Base-by-base conservation (phyloP, 92 coral and sea anemone species). In the Porites lobata region DNA sequence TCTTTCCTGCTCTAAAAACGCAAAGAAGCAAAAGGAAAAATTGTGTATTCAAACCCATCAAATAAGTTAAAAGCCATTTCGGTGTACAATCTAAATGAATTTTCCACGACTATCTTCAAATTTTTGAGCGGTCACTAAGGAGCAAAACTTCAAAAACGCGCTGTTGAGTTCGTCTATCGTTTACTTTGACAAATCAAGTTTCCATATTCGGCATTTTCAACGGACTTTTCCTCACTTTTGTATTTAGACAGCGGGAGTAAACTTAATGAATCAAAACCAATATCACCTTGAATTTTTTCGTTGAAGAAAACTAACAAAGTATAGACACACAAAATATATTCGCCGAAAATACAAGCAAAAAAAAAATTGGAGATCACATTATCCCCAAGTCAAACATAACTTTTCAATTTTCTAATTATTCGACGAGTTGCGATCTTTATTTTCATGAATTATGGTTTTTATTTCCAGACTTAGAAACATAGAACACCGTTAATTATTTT, bases 341-440 rank as follows among this genome's bases (percentile, higher is more conserved):
- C 6, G 47, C 47, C 0, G 7, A 38, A 38, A 38, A 38, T 38
- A 38, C 0, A 38, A 38, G 47, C 4, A 32, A 32, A 38, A 38
- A 38, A 38, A 38, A 38, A 38, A 38, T 83, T 58, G 57, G 9
- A 56, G 18, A 69, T 13, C 57, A 4, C 8, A 52, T 81, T 68
- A 81, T 69, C 11, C 62, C 32, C 43, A 81, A 15, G 26, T 67
- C 19, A 79, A 77, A 50, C 65, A 22, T 19, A 8, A 69, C 76
- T 51, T 68, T 22, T 81, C 68, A 17, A 50, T 81, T 22, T 67
- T 54, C 8, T 75, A 22, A 56, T 56, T 32, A 3, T 51, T 53
- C 11, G 6, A 4, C 32, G 66, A 53, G 69, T 68, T 67, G 54
- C 50, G 38, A 47, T 63, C 50, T 79, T 63, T 18, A 7, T 9